Evolutionary conservation across 2,113 vertebrate genomes (phyloP).

Genomic region (Seriola dumerili): DNA sequence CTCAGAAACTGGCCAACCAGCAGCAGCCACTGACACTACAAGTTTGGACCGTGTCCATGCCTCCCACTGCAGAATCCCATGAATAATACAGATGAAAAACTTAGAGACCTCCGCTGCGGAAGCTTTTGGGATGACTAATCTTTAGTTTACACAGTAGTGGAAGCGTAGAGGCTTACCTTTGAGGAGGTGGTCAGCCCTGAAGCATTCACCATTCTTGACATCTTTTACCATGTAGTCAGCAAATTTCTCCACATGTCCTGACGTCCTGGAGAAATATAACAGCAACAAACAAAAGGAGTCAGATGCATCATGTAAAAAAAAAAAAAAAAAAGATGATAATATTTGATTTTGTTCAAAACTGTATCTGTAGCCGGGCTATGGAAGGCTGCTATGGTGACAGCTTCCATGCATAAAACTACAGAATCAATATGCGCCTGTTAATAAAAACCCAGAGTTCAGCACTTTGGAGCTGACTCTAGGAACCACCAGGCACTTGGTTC

Average conservation of each 20-base stretch:
- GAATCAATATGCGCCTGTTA: slow-evolving; percentile 74
- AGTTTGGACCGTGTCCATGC: slow-evolving; percentile 7
- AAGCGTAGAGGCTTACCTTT: slow-evolving; percentile 86
- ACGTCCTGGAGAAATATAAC: slow-evolving; percentile 86
- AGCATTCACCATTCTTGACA: slow-evolving; percentile 95
- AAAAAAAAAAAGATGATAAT: not conserved
- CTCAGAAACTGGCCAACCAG: slow-evolving; percentile 5
- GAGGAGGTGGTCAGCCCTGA: slow-evolving; percentile 96
- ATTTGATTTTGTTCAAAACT: not conserved
- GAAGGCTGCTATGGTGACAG: slow-evolving; percentile 64
- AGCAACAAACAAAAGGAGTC: not conserved
- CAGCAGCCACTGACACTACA: slow-evolving; percentile 23
- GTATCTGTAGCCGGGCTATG: slow-evolving; percentile 82
- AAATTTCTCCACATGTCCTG: slow-evolving; percentile 98
- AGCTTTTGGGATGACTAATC: slow-evolving; percentile 14
- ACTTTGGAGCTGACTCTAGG: slow-evolving; percentile 48
- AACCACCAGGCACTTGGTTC: slow-evolving; percentile 71
- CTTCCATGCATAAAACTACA: slow-evolving; percentile 76
- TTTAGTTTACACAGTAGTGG: not conserved
- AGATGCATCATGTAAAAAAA: not conserved
- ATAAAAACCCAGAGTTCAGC: slow-evolving; percentile 70
- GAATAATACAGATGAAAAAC: slow-evolving; percentile 21
- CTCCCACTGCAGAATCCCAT: slow-evolving; percentile 14
- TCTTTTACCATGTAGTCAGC: slow-evolving; percentile 99
- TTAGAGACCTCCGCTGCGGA: slow-evolving; percentile 1